Evolutionary conservation across 1,140 invertebrate species (phyloP), one percentile per base, ranked within the genome.

Genomic region (Lepidostoma basale): DNA sequence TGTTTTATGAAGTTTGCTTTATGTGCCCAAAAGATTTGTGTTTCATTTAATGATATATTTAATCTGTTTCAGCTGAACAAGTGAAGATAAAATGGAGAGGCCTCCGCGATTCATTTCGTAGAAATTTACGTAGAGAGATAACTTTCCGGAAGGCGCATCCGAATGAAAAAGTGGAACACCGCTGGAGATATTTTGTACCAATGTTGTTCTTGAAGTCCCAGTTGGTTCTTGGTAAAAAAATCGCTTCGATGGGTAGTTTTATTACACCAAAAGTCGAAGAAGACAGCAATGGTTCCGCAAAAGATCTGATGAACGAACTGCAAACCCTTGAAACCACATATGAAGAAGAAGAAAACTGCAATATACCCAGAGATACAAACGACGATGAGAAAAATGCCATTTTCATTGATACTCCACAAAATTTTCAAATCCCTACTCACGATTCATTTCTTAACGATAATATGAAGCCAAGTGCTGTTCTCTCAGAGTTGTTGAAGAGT

Each of bases 71-170:
- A 59, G 54, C 22, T 10, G 54, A 59, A 12, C 30, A 36, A 23
- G n/a, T 39, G 6, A 59, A 59, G 40, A 39, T n/a, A 6, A 59
- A 58, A 58, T 66, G 64, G 64, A 66, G 28, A 58, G 23, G 52
- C 33, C 52, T 66, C 3, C 64, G 64, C 10, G 52, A 58, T 33
- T 30, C 39, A 30, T 66, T 44, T 36, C 20, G 49, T 14, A 66
- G 28, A 45, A 44, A 33, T 3, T 12, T 49, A n/a, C 30, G 30
- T n/a, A 59, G 54, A 40, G 30, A 59, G 22, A 39, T 59, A 14
- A 44, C n/a, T 16, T 62, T 44, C 6, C 54, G 36, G 3, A 59
- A 40, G 40, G 20, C 54, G 3, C 33, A 59, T 22, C 54, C 54
- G 22, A 40, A 22, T 12, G 9, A 20, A 20, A 59, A 59, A 14